Percentiles rank a stretch among this genome's conserved stretches.
Conservation (phyloP, 2,888 invertebrate genomes). For the Sepioteuthis lessoniana region DNA sequence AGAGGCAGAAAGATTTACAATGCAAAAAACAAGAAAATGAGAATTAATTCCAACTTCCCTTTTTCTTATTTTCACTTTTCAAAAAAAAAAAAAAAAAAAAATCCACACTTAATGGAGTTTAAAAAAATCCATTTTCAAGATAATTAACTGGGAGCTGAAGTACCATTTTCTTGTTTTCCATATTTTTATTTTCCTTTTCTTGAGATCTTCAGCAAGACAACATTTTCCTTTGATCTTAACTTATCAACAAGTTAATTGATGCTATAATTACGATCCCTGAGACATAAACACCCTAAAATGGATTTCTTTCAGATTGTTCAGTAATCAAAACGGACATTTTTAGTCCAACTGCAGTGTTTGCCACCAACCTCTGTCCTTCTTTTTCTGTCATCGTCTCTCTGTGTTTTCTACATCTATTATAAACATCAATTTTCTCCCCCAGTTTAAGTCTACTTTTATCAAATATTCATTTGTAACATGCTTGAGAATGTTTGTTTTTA, state of each 20-base stretch:
- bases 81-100: too few species aligned
- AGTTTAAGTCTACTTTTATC: too few species aligned
- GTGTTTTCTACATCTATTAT: too few species aligned
- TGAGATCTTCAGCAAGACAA: not conserved
- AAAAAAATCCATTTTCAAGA: not conserved
- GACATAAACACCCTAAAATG: not conserved
- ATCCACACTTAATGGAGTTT: too few species aligned
- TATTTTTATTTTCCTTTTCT: not conserved
- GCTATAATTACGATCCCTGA: not conserved
- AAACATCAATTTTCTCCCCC: too few species aligned
- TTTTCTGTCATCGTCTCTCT: not conserved
- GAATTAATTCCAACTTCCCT: too few species aligned
- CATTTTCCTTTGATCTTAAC: not conserved
- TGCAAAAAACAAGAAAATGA: too few species aligned
- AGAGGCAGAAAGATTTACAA: not conserved
- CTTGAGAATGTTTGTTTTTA: too few species aligned
- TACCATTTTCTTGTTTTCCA: not conserved
- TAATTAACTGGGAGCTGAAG: not conserved
- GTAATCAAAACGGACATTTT: not conserved
- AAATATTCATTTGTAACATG: too few species aligned
- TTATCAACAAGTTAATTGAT: constrained; percentile 33
- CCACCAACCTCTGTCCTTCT: not conserved
- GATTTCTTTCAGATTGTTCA: not conserved
- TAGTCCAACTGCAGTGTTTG: not conserved
- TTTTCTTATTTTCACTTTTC: not conserved